Base-by-base conservation (phyloP, 53 echinoderm and acorn worm species). In the Mesocentrotus franciscanus region DNA sequence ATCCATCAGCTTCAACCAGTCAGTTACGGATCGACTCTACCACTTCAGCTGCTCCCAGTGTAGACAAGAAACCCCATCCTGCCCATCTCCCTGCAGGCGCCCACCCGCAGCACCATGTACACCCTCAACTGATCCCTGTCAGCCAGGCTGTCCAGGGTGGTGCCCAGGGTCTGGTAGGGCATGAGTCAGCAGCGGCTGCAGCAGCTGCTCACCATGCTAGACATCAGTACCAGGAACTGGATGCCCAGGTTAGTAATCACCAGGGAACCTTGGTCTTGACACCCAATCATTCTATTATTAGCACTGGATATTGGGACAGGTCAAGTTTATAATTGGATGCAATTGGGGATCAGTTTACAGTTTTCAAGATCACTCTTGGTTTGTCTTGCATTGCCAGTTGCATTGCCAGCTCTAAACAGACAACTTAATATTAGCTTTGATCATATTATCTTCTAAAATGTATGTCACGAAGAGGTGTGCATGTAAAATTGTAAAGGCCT, bases 141-240 rank as follows among this genome's bases (percentile, higher is more conserved):
- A 92, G 92, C 71, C 71, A 92, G 62, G 70, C 95, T 55, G 59
- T 79, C 90, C 79, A 56, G 87, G 87, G n/a, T 24, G 85, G 24
- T 24, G 79, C 94, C 85, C 85, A 85, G 95, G 92, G 95, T 71
- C 60, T 96, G 90, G 94, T 96, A 61, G 61, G 94, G 61, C 94
- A 94, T 92, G 95, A 96, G 95, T 96, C 96, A 96, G 92, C 96
- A 93, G 96, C 97, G 93, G 89, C 95, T 72, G 27, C 85, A 94
- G 89, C 94, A 93, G 97, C 97, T 95, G 97, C 97, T 75, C 95
- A 95, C 9, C 95, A 95, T 70, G 96, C 95, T 27, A 85, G 87
- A 26, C 95, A 85, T 85, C 95, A 94, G 94, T 87, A 85, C 30
- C 95, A 94, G 70, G 94, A 94, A 64, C 39, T 94, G 8, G 95